A percentile compares a stretch with the other conserved stretches of the same genome.
phyloP scores from a whole-genome alignment of 2,888 invertebrate genomes.

The Ramazzottius varieornatus region DNA sequence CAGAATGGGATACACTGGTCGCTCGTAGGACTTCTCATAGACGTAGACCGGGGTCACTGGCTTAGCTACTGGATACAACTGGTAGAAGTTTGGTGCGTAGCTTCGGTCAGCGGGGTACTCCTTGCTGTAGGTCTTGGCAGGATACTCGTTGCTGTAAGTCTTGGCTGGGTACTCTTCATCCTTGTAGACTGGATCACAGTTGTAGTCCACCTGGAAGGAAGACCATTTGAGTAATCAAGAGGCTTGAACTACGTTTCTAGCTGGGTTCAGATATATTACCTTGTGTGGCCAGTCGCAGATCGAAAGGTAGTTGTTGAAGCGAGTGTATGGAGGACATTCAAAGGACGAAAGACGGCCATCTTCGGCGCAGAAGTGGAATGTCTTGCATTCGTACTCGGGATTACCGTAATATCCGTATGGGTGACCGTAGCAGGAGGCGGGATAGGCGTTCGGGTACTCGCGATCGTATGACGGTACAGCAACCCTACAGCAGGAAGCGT shows the following conservation, averaged over 20 bases:
- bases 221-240: not conserved
- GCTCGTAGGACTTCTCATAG: not conserved
- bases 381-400: not conserved
- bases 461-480: too few relatives aligned
- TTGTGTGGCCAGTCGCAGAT: not conserved
- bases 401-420: not conserved
- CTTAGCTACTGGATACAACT: not conserved
- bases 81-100: not conserved
- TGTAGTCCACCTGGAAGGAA: not conserved
- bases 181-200: slow-evolving; percentile 1
- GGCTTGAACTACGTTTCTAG: too few relatives aligned
- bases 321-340: not conserved
- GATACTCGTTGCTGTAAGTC: not conserved
- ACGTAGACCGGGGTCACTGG: not conserved
- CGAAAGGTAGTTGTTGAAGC: not conserved
- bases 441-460: not conserved
- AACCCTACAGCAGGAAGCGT: too few relatives aligned
- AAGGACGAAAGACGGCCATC: not conserved
- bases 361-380: not conserved
- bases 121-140: too few relatives aligned
- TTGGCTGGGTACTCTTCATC: slow-evolving; percentile 1
- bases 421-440: not conserved
- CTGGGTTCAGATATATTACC: too few relatives aligned
- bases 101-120: not conserved
- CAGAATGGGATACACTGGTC: not conserved